A percentile compares a stretch with the other conserved stretches of the same genome.
These are phyloP conservation scores for Syngnathus typhle DNA, from an alignment of 2,113 vertebrate species.

Conservation along the genomic window DNA sequence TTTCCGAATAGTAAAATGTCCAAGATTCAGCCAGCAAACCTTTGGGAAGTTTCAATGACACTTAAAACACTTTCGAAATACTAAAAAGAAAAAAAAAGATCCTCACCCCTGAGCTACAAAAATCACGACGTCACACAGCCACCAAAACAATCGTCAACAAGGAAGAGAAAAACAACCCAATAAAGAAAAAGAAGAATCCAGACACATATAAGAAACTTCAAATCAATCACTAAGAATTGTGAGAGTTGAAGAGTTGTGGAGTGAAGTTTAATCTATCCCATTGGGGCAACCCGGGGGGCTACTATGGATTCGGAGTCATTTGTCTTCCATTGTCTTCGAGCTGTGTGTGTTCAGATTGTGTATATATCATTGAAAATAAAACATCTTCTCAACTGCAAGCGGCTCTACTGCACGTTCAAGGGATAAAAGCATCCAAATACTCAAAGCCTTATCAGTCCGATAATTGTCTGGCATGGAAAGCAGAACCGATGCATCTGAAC, in stretches of 20 bases:
- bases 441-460: conserved; percentile 60
- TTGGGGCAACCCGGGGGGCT: not conserved
- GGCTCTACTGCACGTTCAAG: too few species aligned
- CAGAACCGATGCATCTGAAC: conserved; percentile 65
- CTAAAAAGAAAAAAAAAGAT: too few species aligned
- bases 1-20: too few species aligned
- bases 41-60: too few species aligned
- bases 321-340: not conserved
- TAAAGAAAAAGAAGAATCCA: not conserved
- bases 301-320: not conserved
- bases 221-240: not conserved
- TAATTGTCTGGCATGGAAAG: conserved; percentile 67
- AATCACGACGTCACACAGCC: not conserved
- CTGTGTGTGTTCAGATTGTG: not conserved
- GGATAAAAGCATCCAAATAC: not conserved
- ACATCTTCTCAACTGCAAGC: too few species aligned
- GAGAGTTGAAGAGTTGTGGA: not conserved
- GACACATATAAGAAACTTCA: not conserved
- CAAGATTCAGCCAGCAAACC: not conserved
- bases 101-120: not conserved
- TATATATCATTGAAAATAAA: not conserved
- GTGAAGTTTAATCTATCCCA: not conserved
- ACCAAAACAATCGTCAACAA: not conserved
- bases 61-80: too few species aligned
- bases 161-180: not conserved